These are phyloP conservation scores for Ormyrus nitidulus DNA, from an alignment of 2,888 invertebrate species.

Conservation along the genomic window DNA sequence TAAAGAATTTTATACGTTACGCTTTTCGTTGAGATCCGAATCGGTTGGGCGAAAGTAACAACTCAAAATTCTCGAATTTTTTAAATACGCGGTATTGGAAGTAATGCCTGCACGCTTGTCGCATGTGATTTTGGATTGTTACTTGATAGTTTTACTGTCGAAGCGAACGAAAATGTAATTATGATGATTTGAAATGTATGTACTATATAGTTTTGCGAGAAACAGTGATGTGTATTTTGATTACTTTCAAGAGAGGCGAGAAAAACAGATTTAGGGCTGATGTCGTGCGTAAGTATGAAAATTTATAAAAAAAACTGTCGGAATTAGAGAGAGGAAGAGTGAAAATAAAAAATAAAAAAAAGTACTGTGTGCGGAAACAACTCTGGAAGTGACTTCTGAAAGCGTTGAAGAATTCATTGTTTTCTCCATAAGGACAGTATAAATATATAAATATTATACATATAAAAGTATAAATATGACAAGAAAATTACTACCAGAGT, in stretches of 20 bases:
- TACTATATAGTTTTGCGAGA: not conserved
- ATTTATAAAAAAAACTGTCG: not conserved
- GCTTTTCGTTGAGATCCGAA: no score
- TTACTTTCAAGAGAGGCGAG: not conserved
- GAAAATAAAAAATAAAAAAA: constrained; percentile 11
- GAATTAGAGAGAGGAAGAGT: not conserved
- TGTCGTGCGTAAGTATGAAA: no score
- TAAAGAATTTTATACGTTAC: no score
- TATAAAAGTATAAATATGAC: constrained; percentile 57
- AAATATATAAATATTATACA: constrained; percentile 59
- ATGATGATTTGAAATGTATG: not conserved
- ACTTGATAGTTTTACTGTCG: no score
- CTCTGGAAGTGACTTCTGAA: not conserved
- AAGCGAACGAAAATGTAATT: no score
- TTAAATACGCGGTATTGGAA: no score
- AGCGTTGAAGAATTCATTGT: constrained; percentile 44
- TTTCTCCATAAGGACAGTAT: constrained; percentile 55
- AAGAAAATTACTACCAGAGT: constrained; percentile 56
- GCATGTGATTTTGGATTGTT: no score
- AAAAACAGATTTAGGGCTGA: no score
- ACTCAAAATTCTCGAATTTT: no score
- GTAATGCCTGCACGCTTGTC: not conserved
- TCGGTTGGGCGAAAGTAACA: no score
- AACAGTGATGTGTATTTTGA: not conserved
- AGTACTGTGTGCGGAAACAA: not conserved